phyloP scores from a whole-genome alignment of 2,113 vertebrate species.

The Oncorhynchus kisutch region DNA sequence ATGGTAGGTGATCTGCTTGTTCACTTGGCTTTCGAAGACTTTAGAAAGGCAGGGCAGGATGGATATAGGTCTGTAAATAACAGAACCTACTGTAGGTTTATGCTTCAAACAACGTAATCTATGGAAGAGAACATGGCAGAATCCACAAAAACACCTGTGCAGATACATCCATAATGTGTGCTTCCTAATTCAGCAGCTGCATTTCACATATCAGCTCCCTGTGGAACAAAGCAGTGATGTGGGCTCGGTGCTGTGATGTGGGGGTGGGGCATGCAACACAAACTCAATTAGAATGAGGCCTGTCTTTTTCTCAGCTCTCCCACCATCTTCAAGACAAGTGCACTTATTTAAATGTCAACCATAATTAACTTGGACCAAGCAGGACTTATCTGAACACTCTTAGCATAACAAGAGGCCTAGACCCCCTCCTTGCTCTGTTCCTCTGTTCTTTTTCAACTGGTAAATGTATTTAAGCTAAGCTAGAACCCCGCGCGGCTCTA shows the following conservation, averaged over 20 bases:
- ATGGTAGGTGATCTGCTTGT: too few species aligned
- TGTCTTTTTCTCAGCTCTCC: conserved; percentile 55
- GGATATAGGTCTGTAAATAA: background rate
- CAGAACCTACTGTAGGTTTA: background rate
- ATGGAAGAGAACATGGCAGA: background rate
- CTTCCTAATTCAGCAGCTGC: conserved; percentile 14
- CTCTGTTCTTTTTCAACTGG: conserved; percentile 29
- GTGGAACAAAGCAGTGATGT: conserved; percentile 42
- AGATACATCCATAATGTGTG: background rate
- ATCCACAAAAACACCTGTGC: conserved; percentile 3
- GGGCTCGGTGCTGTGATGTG: conserved; percentile 16
- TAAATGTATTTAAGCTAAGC: conserved; percentile 34
- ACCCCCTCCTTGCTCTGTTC: conserved; percentile 42
- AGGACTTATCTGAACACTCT: conserved; percentile 59
- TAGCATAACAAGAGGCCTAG: conserved; percentile 65
- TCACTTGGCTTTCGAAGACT: too few species aligned
- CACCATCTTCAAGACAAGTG: conserved; percentile 62
- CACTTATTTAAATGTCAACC: conserved; percentile 77
- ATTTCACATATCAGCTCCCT: conserved; percentile 49
- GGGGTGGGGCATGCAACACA: conserved; percentile 60
- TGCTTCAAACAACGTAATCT: background rate
- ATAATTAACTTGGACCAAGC: conserved; percentile 73
- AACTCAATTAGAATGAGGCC: conserved; percentile 73
- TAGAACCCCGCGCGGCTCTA: conserved; percentile 27
- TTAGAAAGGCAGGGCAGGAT: too few species aligned